Evolutionary conservation across 2,888 invertebrate species (phyloP).

Genomic region (Pseudococcus jackbeardsleyi): DNA sequence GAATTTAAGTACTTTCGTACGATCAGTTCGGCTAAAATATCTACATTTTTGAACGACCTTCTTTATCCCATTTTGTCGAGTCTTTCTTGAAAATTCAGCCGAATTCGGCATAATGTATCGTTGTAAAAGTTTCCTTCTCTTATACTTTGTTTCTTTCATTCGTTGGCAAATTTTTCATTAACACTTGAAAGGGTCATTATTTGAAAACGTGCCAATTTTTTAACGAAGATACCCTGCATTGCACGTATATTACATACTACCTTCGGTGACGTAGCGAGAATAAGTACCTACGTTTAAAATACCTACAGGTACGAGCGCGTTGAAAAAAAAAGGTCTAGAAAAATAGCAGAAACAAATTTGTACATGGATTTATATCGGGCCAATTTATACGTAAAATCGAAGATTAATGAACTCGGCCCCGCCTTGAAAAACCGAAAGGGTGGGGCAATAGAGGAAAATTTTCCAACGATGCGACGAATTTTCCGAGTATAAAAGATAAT

Average conservation of each 20-base stretch:
- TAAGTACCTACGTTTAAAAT: neutral
- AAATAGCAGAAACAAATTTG: neutral
- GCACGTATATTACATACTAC: neutral
- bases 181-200: conserved; percentile 12
- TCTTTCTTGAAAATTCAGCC: neutral
- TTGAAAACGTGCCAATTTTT: conserved; percentile 28
- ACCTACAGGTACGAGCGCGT: neutral
- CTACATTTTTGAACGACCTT: neutral
- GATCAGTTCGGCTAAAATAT: neutral
- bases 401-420: neutral
- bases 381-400: neutral
- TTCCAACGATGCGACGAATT: neutral
- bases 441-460: neutral
- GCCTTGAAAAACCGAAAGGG: neutral
- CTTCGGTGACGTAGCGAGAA: neutral
- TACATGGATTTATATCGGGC: neutral
- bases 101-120: neutral
- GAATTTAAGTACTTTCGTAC: neutral
- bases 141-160: neutral
- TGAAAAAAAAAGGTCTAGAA: neutral
- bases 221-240: conserved; percentile 16
- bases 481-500: neutral
- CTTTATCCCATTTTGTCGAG: neutral
- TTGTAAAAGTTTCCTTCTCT: neutral
- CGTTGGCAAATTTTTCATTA: conserved; percentile 28